Percentiles rank a stretch among this genome's conserved stretches.
Evolutionary conservation across 2,113 vertebrate species (phyloP).

Genomic region (Trichomycterus rosablanca): DNA sequence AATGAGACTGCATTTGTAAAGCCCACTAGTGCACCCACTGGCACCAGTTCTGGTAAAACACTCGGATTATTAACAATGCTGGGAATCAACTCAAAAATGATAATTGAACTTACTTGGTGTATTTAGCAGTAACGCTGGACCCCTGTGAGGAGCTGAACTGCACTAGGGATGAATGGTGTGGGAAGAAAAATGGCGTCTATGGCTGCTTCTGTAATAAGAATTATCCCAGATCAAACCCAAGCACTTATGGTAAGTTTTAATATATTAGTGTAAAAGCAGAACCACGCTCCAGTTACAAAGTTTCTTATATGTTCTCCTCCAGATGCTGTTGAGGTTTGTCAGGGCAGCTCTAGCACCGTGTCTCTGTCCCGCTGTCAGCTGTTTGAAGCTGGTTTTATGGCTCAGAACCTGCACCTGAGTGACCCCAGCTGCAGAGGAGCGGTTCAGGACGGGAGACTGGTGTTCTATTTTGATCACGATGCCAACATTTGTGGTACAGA

Average conservation of each 20-base stretch:
- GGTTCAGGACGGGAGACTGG: conserved; percentile 48
- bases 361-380: too few species aligned
- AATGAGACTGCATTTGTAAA: too few species aligned
- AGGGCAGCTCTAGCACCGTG: too few species aligned
- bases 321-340: conserved; percentile 56
- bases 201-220: conserved; percentile 62
- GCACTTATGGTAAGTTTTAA: conserved; percentile 45
- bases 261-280: not conserved
- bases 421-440: too few species aligned
- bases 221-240: conserved; percentile 35
- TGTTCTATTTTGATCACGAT: conserved; percentile 57
- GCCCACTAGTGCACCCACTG: too few species aligned
- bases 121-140: conserved; percentile 39
- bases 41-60: too few species aligned
- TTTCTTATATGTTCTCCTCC: not conserved
- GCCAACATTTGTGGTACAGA: conserved; percentile 53
- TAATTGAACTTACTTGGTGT: too few species aligned
- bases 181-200: conserved; percentile 51
- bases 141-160: conserved; percentile 57
- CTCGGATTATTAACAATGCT: too few species aligned
- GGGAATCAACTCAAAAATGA: too few species aligned
- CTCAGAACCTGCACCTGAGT: conserved; percentile 49
- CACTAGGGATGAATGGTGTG: conserved; percentile 61
- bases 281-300: not conserved
- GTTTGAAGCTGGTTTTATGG: conserved; percentile 58